Conservation (phyloP, 2,797 vertebrate species). For the Crenichthys baileyi region DNA sequence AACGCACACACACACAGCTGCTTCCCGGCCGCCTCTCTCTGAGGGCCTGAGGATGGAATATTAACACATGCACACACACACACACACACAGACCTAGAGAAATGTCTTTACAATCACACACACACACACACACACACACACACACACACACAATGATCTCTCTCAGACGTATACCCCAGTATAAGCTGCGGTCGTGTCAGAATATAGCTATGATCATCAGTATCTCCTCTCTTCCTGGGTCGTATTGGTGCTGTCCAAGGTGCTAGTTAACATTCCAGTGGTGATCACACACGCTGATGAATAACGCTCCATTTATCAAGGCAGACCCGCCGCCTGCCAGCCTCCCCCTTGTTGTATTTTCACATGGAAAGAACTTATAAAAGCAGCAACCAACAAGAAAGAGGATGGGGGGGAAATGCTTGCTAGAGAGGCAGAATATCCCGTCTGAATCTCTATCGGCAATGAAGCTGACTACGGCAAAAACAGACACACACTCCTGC, state of each 20-base stretch:
- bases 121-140: constrained; percentile 26
- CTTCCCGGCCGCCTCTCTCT: constrained; percentile 55
- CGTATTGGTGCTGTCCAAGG: constrained; percentile 73
- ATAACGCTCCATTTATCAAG: constrained; percentile 79
- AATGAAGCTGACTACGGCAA: constrained; percentile 68
- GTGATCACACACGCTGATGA: constrained; percentile 77
- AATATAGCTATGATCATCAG: constrained; percentile 31
- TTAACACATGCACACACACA: constrained; percentile 54
- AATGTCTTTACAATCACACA: constrained; percentile 42
- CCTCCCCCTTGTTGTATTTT: constrained; percentile 40
- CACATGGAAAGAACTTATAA: constrained; percentile 27
- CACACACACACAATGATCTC: constrained; percentile 1
- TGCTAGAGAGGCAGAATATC: constrained; percentile 32
- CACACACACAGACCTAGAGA: constrained; percentile 18
- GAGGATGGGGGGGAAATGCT: background rate
- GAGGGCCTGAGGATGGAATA: constrained; percentile 67
- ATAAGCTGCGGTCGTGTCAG: constrained; percentile 23
- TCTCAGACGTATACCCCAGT: background rate
- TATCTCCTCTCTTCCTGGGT: constrained; percentile 48
- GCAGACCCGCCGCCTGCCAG: constrained; percentile 64
- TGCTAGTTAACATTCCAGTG: constrained; percentile 82
- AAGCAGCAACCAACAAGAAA: background rate
- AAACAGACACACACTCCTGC: constrained; percentile 21
- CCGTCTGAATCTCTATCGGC: constrained; percentile 41
- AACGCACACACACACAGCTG: constrained; percentile 58